Evolutionary conservation across 2,113 vertebrate species (phyloP).

Genomic region (Solea solea): DNA sequence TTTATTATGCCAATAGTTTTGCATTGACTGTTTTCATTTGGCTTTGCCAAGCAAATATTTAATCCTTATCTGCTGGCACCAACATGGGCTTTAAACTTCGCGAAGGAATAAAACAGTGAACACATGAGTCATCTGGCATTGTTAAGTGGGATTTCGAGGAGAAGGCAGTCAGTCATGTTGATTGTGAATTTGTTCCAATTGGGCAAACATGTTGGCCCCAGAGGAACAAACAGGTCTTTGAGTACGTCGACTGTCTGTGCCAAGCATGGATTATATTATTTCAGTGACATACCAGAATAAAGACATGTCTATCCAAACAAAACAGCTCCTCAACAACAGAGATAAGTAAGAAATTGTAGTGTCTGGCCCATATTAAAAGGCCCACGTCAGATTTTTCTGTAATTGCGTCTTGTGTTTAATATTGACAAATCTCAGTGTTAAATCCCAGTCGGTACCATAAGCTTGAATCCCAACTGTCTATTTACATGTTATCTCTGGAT

Average conservation of each 20-base stretch:
- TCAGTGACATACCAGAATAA: slow-evolving; percentile 44
- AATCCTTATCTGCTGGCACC: slow-evolving; percentile 50
- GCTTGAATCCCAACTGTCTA: slow-evolving; percentile 8
- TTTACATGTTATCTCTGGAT: slow-evolving; percentile 23
- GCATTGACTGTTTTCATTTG: slow-evolving; percentile 18
- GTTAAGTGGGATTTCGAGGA: slow-evolving; percentile 38
- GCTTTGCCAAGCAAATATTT: slow-evolving; percentile 50
- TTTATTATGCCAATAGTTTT: slow-evolving; percentile 19
- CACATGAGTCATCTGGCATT: slow-evolving; percentile 54
- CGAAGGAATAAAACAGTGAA: slow-evolving; percentile 45
- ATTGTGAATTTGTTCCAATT: slow-evolving; percentile 60
- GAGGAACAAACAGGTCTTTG: slow-evolving; percentile 54
- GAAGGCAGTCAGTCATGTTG: slow-evolving; percentile 52
- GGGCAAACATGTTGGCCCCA: slow-evolving; percentile 41
- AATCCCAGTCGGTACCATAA: not conserved
- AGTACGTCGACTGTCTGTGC: slow-evolving; percentile 23
- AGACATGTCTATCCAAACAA: slow-evolving; percentile 38
- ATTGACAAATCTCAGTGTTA: not conserved
- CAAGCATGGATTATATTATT: slow-evolving; percentile 58
- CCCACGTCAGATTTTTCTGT: slow-evolving; percentile 11
- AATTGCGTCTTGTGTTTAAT: not conserved
- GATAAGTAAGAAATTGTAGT: slow-evolving; percentile 34
- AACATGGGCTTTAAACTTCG: slow-evolving; percentile 51
- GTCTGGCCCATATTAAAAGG: not conserved
- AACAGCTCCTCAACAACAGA: slow-evolving; percentile 34